Conservation (phyloP, 2,888 invertebrate species). For the Alviniconcha strummeri region DNA sequence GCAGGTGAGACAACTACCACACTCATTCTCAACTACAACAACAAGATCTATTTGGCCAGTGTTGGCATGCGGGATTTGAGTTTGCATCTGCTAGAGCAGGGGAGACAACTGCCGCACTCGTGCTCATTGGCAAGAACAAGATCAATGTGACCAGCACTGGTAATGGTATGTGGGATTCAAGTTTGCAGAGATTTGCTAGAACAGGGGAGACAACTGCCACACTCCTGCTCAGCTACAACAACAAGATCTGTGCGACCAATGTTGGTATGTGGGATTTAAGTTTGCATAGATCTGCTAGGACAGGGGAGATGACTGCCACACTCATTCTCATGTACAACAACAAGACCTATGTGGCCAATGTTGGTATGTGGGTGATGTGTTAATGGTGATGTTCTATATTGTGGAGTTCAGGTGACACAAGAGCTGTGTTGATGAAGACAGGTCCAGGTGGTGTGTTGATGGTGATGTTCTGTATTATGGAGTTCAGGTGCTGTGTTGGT, state of each 20-base stretch:
- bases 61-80: slow-evolving; percentile 81
- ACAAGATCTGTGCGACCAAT: slow-evolving; percentile 91
- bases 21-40: slow-evolving; percentile 85
- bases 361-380: slow-evolving; percentile 77
- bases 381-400: too few species aligned
- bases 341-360: slow-evolving; percentile 90
- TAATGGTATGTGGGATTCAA: slow-evolving; percentile 77
- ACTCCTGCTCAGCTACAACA: slow-evolving; percentile 85
- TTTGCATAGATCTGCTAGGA: neutral
- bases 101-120: slow-evolving; percentile 89
- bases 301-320: slow-evolving; percentile 87
- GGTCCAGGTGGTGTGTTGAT: too few species aligned
- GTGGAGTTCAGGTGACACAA: too few species aligned
- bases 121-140: slow-evolving; percentile 84
- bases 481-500: too few species aligned
- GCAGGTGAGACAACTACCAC: slow-evolving; percentile 75
- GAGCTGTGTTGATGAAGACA: too few species aligned
- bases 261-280: slow-evolving; percentile 79
- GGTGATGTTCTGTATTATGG: too few species aligned
- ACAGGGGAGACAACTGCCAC: slow-evolving; percentile 88
- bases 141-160: slow-evolving; percentile 93
- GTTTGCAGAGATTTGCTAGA: neutral
- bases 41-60: slow-evolving; percentile 89
- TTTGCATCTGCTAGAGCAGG: too few species aligned
- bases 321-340: slow-evolving; percentile 87